These are phyloP conservation scores for Nomada ruficornis DNA, from an alignment of 2,888 invertebrate genomes.

Conservation along the genomic window DNA sequence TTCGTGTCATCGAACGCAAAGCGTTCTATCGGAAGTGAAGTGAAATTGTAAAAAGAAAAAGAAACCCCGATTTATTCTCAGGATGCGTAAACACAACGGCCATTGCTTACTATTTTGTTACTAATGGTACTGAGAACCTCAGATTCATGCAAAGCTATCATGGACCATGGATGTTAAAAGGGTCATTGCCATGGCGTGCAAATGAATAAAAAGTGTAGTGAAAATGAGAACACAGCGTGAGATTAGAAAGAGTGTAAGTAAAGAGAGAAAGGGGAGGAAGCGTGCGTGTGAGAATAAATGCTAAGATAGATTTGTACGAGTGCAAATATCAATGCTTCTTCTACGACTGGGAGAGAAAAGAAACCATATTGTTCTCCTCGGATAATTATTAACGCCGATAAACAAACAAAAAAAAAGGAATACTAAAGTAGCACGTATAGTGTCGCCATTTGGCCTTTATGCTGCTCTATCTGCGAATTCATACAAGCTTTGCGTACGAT, in stretches of 20 bases:
- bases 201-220: conserved; percentile 17
- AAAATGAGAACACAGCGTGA: conserved; percentile 19
- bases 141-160: conserved; percentile 73
- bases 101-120: conserved; percentile 78
- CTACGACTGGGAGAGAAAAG: conserved; percentile 35
- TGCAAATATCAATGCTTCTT: conserved; percentile 56
- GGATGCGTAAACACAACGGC: conserved; percentile 58
- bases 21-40: not conserved
- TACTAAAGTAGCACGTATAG: conserved; percentile 64
- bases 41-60: not conserved
- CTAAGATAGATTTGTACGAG: conserved; percentile 17
- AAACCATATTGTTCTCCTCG: conserved; percentile 62
- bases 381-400: conserved; percentile 59
- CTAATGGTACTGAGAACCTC: conserved; percentile 70
- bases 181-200: conserved; percentile 59
- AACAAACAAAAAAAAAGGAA: conserved; percentile 23
- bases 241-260: not conserved
- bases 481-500: conserved; percentile 81
- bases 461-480: conserved; percentile 82
- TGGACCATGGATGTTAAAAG: conserved; percentile 64
- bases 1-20: not conserved
- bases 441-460: conserved; percentile 80
- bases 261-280: not conserved
- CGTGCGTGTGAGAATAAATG: conserved; percentile 6
- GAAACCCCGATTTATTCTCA: conserved; percentile 66